Evolutionary conservation across 2,113 vertebrate genomes (phyloP).

Genomic region (Python bivittatus): DNA sequence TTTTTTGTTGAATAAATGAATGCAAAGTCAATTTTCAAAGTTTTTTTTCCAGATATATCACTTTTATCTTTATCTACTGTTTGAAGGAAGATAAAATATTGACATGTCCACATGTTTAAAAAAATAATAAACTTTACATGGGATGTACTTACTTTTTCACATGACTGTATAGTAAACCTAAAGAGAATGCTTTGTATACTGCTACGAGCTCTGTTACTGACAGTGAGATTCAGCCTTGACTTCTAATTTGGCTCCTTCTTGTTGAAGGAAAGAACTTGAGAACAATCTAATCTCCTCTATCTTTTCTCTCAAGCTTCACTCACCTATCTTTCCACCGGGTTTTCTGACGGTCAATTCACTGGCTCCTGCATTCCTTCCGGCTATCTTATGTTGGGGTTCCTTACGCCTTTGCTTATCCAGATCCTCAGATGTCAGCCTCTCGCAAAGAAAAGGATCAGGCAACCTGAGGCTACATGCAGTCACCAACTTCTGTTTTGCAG

Average conservation of each 20-base stretch:
- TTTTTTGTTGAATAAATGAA: neutral
- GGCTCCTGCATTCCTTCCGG: neutral
- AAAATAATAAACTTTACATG: neutral
- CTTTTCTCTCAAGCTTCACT: neutral
- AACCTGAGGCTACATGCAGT: neutral
- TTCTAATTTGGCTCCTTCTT: neutral
- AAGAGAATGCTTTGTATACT: neutral
- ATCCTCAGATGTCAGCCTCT: neutral
- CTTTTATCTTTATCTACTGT: neutral
- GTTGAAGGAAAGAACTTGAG: neutral
- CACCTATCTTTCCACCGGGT: neutral
- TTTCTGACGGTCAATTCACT: neutral
- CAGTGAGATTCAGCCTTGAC: neutral
- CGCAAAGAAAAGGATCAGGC: neutral
- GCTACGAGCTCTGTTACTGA: neutral
- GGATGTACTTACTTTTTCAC: neutral
- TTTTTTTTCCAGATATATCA: neutral
- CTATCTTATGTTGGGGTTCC: neutral
- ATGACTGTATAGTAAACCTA: neutral
- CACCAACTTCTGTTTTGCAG: neutral
- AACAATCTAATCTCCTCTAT: neutral
- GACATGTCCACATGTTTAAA: neutral
- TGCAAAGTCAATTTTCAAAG: neutral
- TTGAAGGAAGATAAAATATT: neutral
- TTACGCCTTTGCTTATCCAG: neutral